Percentiles rank a stretch among this genome's conserved stretches.
Conservation (phyloP, 2,797 vertebrate genomes). For the Xiphorhynchus erythropygius region DNA sequence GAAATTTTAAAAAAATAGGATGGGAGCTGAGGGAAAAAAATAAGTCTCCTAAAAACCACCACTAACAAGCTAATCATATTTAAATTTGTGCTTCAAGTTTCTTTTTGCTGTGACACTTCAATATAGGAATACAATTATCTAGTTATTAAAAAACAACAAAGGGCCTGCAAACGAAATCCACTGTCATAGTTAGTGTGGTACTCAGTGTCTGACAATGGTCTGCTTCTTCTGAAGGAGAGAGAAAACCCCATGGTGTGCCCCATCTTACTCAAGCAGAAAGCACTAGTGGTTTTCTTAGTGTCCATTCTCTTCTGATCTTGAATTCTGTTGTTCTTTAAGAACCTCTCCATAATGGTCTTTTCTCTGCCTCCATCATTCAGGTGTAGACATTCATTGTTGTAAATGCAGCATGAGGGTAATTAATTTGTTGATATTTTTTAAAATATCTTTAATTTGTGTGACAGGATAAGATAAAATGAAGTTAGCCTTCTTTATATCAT, state of each 20-base stretch:
- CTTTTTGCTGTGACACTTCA: constrained; percentile 34
- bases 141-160: constrained; percentile 40
- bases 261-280: not conserved
- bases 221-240: not conserved
- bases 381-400: not conserved
- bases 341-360: not conserved
- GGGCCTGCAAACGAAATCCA: not conserved
- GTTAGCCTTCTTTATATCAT: not conserved
- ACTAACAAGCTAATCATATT: constrained; percentile 54
- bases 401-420: not conserved
- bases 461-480: not conserved
- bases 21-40: constrained; percentile 30
- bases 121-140: constrained; percentile 37
- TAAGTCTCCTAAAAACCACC: not conserved
- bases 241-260: not conserved
- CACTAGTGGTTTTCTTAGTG: not conserved
- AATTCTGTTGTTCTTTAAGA: not conserved
- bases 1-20: constrained; percentile 42
- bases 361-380: not conserved
- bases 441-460: not conserved
- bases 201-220: not conserved
- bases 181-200: not conserved
- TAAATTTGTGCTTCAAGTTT: constrained; percentile 46
- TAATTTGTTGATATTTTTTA: not conserved
- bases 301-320: not conserved